phyloP scores from a whole-genome alignment of 2,888 invertebrate genomes.

The Bhutanitis thaidina region DNA sequence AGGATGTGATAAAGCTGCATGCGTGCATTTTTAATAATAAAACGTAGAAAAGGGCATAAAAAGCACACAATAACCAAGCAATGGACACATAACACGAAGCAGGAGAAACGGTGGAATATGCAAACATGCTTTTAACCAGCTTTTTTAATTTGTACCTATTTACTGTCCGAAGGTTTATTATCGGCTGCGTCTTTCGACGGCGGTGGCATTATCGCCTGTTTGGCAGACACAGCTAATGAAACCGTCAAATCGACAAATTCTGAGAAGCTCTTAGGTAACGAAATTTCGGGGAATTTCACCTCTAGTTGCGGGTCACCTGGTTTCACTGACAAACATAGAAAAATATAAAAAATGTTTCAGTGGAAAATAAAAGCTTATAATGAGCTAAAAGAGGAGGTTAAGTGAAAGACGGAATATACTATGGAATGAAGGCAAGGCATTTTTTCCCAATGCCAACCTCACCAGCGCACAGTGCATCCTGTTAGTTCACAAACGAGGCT shows the following conservation, averaged over 20 bases:
- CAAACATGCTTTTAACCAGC: slow-evolving; percentile 16
- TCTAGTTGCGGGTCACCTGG: slow-evolving; percentile 84
- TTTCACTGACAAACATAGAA: slow-evolving; percentile 73
- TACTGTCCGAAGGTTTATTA: slow-evolving; percentile 48
- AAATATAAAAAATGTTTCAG: slow-evolving; percentile 10
- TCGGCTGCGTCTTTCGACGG: slow-evolving; percentile 52
- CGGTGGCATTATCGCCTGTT: slow-evolving; percentile 71
- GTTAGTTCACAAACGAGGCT: no score
- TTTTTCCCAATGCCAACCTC: no score
- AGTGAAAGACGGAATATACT: no score
- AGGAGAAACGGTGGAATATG: background rate
- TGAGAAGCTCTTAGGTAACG: slow-evolving; percentile 80
- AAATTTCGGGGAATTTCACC: slow-evolving; percentile 79
- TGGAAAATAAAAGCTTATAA: no score
- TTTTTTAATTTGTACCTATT: slow-evolving; percentile 52
- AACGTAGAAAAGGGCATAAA: no score
- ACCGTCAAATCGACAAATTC: slow-evolving; percentile 72
- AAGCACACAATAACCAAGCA: background rate
- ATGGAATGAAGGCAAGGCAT: no score
- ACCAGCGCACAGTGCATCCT: no score
- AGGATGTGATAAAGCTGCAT: no score
- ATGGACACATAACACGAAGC: background rate
- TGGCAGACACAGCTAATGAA: slow-evolving; percentile 60
- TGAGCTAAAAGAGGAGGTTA: no score
- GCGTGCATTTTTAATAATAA: no score